Base-by-base conservation (phyloP, 2,888 invertebrate species). In the Nomada ruficornis region DNA sequence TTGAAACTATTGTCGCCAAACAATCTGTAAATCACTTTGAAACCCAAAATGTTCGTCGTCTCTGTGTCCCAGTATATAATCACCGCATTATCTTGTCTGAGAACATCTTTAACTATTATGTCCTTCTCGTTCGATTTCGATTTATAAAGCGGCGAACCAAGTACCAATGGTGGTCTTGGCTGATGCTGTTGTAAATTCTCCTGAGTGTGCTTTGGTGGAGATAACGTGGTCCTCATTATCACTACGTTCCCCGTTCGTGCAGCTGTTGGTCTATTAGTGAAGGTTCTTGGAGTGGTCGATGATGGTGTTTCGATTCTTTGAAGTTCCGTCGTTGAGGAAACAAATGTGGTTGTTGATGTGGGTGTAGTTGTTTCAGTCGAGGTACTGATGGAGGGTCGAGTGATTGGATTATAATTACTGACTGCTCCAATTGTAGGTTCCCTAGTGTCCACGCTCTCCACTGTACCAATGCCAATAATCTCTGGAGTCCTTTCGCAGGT, bases 41-140 rank as follows among this genome's bases (percentile, higher is more conserved):
- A 98, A 69, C 98, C 98, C n/a, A 98, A 95, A 90, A 97, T 97
- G 91, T 97, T 98, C 0, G 97, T 96, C 15, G 97, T 97, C 90
- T 98, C 97, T 1, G 98, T 98, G 91, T 98, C 98, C 98, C 98
- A 98, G 91, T 98, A 97, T 86, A 98, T 97, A 89, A 98, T 96
- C 26, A 98, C 97, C 0, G 98, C 96, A 92, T 96, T 97, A 89
- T 98, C 98, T 94, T 97, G 97, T 84, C 97, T 95, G 92, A 97
- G 97, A 13, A 98, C 98, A 90, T 97, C 97, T 93, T 97, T 97
- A 50, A 98, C 97, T 36, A 98, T 96, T 29, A 98, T 97, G 92
- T 97, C 97, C 87, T 96, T 96, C 85, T 96, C 96, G 85, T 95
- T 96, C 68, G 96, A 94, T 89, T 96, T 96, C 2, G 95, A 93